A percentile compares a stretch with the other conserved stretches of the same genome.
Evolutionary conservation across 2,797 vertebrate genomes (phyloP).

Genomic region (Nyctalus aviator): DNA sequence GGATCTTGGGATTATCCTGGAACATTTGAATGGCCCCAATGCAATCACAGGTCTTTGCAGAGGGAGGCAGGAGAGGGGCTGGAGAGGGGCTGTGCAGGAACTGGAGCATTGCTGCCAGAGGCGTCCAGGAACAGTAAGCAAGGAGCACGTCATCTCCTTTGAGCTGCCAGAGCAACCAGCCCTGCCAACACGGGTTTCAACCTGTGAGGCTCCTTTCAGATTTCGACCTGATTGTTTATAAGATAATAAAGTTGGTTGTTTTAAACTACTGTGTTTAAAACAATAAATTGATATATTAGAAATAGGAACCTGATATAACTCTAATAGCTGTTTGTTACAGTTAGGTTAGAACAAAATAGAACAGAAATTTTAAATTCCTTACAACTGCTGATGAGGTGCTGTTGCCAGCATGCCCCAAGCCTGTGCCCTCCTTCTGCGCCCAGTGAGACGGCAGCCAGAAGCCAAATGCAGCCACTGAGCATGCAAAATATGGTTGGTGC

Average conservation of each 20-base stretch:
- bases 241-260: neutral
- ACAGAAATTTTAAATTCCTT: neutral
- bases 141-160: neutral
- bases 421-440: neutral
- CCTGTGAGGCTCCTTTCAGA: neutral
- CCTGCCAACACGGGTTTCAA: neutral
- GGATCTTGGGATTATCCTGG: neutral
- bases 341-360: neutral
- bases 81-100: neutral
- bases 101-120: neutral
- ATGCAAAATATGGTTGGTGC: neutral
- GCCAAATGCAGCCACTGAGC: neutral
- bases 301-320: neutral
- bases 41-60: neutral
- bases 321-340: neutral
- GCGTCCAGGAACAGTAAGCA: neutral
- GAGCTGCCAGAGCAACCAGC: neutral
- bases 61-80: neutral
- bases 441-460: neutral
- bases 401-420: neutral
- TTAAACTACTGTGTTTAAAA: neutral
- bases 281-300: neutral
- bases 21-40: neutral
- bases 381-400: neutral
- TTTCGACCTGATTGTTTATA: neutral